These are phyloP conservation scores for Lithophane leautieri DNA, from an alignment of 2,888 invertebrate species.

Conservation along the genomic window DNA sequence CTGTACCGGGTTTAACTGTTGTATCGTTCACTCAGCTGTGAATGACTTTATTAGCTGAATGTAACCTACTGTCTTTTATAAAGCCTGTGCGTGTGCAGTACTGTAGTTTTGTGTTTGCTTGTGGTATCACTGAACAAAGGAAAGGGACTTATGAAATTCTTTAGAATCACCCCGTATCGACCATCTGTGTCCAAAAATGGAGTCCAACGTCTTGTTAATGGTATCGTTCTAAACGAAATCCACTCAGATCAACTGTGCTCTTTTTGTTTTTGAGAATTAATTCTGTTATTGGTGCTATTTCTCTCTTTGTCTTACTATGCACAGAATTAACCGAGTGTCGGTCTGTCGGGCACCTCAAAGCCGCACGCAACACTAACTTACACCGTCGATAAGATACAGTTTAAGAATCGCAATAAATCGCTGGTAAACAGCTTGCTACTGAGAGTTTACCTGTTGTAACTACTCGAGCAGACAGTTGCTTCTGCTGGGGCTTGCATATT, in stretches of 20 bases:
- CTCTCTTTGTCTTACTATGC: not conserved
- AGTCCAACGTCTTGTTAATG: conserved; percentile 1
- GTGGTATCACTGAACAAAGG: not conserved
- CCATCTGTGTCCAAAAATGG: too few relatives aligned
- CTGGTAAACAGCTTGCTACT: conserved; percentile 29
- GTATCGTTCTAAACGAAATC: not conserved
- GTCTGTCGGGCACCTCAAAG: conserved; percentile 36
- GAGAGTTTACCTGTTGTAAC: not conserved
- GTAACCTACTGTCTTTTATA: too few relatives aligned
- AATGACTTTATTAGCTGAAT: not conserved
- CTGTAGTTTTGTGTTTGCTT: not conserved
- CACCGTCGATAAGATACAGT: conserved; percentile 54
- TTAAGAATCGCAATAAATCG: conserved; percentile 55
- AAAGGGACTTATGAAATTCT: not conserved
- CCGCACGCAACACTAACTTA: conserved; percentile 52
- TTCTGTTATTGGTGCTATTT: not conserved
- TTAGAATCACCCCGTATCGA: not conserved
- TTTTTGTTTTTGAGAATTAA: not conserved
- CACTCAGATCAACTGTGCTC: not conserved
- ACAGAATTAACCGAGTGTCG: conserved; percentile 4
- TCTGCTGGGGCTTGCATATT: conserved; percentile 10
- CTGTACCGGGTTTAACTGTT: not conserved
- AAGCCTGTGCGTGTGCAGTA: too few relatives aligned
- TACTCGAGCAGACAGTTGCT: conserved; percentile 16
- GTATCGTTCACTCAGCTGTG: not conserved